Evolutionary conservation across 2,888 invertebrate species (phyloP), one percentile per base, ranked within the genome.

Genomic region (Morpho achilles): DNA sequence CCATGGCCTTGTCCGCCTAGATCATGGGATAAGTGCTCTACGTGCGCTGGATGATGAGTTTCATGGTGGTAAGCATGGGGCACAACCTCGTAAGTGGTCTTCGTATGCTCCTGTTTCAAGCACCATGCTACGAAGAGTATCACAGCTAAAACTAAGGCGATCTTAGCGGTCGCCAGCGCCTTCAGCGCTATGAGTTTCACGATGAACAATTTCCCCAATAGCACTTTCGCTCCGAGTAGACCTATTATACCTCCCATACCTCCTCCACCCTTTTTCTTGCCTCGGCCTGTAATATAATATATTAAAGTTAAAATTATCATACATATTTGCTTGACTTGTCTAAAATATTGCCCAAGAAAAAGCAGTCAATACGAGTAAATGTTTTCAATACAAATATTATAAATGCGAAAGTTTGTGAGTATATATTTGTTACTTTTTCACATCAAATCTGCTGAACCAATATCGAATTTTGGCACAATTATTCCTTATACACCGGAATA

Each of bases 111-210:
- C 0, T 83, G 83, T 61, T 90, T 90, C 68, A 90, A 63, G 60
- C 89, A 88, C 74, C 79, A 87, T 2, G 89, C 89, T 0, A 84
- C 81, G 66, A 89, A 84, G 69, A 96, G 94, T 68, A 96, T 93
- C 57, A 92, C 93, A 45, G 95, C 93, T 46, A 96, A 91, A 66
- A 96, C 92, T 7, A 96, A 84, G 0, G 96, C 96, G 67, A 96
- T 93, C 89, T 96, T 96, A 68, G 96, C 96, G 64, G 96, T 93
- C 48, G 96, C 91, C 59, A 96, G 91, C 7, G 96, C 96, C 83
- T 96, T 96, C 82, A 96, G 93, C 8, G 96, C 96, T 62, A 96
- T 91, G 46, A 96, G 89, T 82, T 96, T 96, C 74, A 96, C 88
- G 79, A 95, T 95, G 80, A 96, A 91, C 58, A 96, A 92, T 53